These are phyloP conservation scores for Anguilla anguilla DNA, from an alignment of 2,797 vertebrate genomes.

Conservation along the genomic window DNA sequence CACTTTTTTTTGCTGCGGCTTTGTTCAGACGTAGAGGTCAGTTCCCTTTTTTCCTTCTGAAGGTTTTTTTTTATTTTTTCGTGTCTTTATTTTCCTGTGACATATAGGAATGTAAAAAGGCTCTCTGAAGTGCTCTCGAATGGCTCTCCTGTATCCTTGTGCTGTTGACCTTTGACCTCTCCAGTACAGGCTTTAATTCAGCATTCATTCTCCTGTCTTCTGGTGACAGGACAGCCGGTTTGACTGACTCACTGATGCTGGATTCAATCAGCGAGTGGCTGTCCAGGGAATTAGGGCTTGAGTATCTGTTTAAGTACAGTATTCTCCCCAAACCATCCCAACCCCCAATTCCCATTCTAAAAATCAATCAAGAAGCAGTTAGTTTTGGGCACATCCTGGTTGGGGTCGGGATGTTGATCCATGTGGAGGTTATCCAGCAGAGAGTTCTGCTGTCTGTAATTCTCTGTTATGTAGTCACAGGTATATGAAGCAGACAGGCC, in stretches of 20 bases:
- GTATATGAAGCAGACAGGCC: constrained; percentile 29
- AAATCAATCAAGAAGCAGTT: constrained; percentile 32
- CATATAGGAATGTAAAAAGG: constrained; percentile 47
- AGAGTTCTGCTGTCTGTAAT: constrained; percentile 20
- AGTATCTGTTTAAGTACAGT: constrained; percentile 26
- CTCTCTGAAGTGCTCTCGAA: constrained; percentile 53
- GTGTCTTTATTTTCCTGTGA: constrained; percentile 44
- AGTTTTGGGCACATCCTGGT: constrained; percentile 20
- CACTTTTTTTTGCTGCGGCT: constrained; percentile 3
- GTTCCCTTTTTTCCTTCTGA: background rate
- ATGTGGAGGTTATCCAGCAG: constrained; percentile 22
- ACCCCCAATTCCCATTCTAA: constrained; percentile 1
- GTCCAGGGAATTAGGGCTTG: background rate
- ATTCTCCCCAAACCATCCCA: background rate
- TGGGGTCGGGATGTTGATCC: constrained; percentile 29
- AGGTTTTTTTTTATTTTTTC: background rate
- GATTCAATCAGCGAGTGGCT: background rate
- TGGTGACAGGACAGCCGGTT: constrained; percentile 18
- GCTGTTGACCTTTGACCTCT: constrained; percentile 1
- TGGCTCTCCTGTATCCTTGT: constrained; percentile 37
- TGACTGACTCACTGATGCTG: background rate
- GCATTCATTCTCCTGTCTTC: constrained; percentile 7
- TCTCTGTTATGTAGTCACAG: constrained; percentile 21
- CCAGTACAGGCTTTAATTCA: constrained; percentile 16
- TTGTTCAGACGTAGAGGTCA: constrained; percentile 26